Base-by-base conservation (phyloP, 2,113 vertebrate genomes). In the Mus pahari region DNA sequence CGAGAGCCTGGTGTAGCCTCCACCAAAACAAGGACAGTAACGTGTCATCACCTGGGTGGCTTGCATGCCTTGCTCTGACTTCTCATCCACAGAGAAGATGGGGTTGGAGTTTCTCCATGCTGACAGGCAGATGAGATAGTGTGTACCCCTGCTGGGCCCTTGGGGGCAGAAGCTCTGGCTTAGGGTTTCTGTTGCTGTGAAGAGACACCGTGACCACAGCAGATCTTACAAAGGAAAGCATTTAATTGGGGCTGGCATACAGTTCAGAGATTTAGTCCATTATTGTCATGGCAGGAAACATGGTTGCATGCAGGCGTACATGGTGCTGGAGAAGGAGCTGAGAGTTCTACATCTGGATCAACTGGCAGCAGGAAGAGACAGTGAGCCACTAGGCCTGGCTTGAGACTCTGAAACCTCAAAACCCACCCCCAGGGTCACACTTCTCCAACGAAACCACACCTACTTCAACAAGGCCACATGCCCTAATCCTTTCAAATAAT, bases 81-180 rank as follows among this genome's bases (percentile, higher is more conserved):
- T 83, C 6, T 97, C 82, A 1, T 89, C 26, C 62, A 60, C 96
- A 92, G 96, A 97, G 66, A 97, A 97, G 71, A 22, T 78, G 7
- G 81, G 96, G 70, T 64, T 95, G 33, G 74, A 97, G 73, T 71
- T 64, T 11, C 91, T 95, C 33, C 96, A 98, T 0, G 90, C 94
- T 50, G 97, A 96, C 97, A 97, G 93, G 96, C 92, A 0, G 97
- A 97, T 60, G 97, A 97, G 73, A 78, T 94, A 31, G 92, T 97
- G 92, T 97, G 96, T 31, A 98, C 92, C 19, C 97, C 97, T 53
- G 71, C 97, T 78, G 75, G 22, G 28, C 13, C 53, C 33, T 42
- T 58, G 50, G 19, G 4, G 48, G 53, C 81, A 55, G 22, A 33
- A 2, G 0, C 71, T n/a, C 20, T 68, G 31, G 19, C 14, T 33